These are phyloP conservation scores for Procambarus virginalis DNA, from an alignment of 1,140 invertebrate genomes.

Conservation along the genomic window DNA sequence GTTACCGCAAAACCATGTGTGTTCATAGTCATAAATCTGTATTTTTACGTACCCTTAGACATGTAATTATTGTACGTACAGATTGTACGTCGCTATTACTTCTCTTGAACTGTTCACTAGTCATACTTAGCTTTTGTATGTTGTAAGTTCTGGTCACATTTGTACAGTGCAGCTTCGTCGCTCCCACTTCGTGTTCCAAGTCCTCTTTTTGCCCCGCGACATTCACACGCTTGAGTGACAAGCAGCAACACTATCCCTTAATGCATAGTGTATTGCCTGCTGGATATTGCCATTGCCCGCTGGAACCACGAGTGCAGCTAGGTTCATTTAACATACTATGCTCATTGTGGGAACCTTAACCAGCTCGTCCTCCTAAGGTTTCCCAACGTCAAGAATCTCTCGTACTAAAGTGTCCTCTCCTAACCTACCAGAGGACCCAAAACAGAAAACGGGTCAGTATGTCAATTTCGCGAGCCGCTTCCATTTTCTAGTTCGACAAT, in stretches of 20 bases:
- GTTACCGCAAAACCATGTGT: background rate
- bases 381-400: no score
- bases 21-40: background rate
- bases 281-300: background rate
- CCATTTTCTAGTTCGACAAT: no score
- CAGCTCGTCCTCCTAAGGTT: no score
- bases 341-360: no score
- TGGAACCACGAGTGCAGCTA: no score
- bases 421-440: no score
- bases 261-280: background rate
- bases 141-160: constrained; percentile 1
- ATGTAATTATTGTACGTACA: background rate
- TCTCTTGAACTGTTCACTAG: constrained; percentile 25
- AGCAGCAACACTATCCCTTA: background rate
- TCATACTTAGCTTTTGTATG: constrained; percentile 33
- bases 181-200: background rate
- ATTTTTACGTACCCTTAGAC: background rate
- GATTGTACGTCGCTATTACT: background rate
- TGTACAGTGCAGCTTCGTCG: background rate
- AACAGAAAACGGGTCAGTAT: no score
- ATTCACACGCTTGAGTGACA: background rate
- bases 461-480: no score
- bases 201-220: background rate
- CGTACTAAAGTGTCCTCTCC: no score
- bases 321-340: no score